Evolutionary conservation across 2,113 vertebrate genomes (phyloP).

Genomic region (Ammodytes marinus): DNA sequence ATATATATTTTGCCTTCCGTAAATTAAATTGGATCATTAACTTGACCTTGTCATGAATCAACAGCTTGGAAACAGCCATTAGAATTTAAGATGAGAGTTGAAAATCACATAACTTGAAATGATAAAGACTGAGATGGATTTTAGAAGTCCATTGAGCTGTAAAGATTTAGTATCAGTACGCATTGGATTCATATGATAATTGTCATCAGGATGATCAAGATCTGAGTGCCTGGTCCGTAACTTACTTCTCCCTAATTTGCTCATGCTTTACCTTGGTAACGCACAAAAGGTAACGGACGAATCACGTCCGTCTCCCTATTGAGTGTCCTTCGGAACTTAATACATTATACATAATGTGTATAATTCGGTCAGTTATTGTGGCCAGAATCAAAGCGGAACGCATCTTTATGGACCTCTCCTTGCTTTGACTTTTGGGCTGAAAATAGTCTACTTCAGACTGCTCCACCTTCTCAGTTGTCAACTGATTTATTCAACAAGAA

Average conservation of each 20-base stretch:
- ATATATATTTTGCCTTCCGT: not conserved
- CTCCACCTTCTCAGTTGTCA: slow-evolving; percentile 53
- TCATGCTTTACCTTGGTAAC: not conserved
- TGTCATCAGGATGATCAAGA: not conserved
- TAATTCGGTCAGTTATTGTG: not conserved
- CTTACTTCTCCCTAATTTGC: not conserved
- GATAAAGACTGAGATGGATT: not conserved
- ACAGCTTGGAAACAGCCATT: slow-evolving; percentile 7
- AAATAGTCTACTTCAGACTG: slow-evolving; percentile 17
- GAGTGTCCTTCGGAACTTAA: not conserved
- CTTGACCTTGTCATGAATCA: not conserved
- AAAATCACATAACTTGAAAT: slow-evolving; percentile 4
- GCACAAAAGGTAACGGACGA: not conserved
- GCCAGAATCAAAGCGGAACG: not conserved
- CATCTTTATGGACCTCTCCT: slow-evolving; percentile 11
- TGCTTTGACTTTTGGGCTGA: not conserved
- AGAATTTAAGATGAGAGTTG: not conserved
- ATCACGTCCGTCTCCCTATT: not conserved
- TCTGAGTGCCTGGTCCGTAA: not conserved
- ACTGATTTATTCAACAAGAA: slow-evolving; percentile 62
- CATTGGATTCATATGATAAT: not conserved
- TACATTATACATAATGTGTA: not conserved
- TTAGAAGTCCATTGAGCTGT: not conserved
- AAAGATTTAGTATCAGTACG: not conserved
- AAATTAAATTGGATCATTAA: not conserved